Conservation (phyloP, 2,797 vertebrate genomes). For the Sebastes diploproa region DNA sequence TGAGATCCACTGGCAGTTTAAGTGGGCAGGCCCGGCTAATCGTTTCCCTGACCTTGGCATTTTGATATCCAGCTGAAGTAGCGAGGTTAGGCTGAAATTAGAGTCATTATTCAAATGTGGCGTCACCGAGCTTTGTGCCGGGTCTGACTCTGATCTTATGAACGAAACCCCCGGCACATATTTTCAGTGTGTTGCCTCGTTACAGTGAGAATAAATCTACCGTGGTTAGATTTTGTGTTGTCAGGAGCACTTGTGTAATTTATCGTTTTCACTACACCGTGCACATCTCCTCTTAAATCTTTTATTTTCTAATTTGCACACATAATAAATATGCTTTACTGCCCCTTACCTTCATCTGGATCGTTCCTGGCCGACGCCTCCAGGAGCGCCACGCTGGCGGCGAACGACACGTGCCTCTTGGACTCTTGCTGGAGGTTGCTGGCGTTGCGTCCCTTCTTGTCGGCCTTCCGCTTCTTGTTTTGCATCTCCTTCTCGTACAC, state of each 20-base stretch:
- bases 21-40: constrained; percentile 54
- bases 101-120: constrained; percentile 58
- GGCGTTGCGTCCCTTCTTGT: constrained; percentile 85
- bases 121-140: constrained; percentile 26
- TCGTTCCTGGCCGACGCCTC: constrained; percentile 96
- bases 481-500: constrained; percentile 97
- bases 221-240: not conserved
- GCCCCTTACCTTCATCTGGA: constrained; percentile 91
- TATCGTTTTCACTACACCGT: not conserved
- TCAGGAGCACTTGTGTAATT: not conserved
- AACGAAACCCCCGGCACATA: not conserved
- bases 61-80: constrained; percentile 49
- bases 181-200: constrained; percentile 10
- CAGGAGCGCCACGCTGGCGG: constrained; percentile 91
- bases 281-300: not conserved
- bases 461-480: constrained; percentile 91
- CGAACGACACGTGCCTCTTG: constrained; percentile 90
- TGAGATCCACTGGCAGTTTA: constrained; percentile 49
- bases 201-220: not conserved
- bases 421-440: constrained; percentile 59
- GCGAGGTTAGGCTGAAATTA: constrained; percentile 46
- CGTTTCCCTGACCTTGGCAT: constrained; percentile 62
- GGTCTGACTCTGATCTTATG: constrained; percentile 3
- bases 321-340: not conserved
- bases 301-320: not conserved